Conservation (phyloP, 2,888 invertebrate species). For the Adelphocoris suturalis region DNA sequence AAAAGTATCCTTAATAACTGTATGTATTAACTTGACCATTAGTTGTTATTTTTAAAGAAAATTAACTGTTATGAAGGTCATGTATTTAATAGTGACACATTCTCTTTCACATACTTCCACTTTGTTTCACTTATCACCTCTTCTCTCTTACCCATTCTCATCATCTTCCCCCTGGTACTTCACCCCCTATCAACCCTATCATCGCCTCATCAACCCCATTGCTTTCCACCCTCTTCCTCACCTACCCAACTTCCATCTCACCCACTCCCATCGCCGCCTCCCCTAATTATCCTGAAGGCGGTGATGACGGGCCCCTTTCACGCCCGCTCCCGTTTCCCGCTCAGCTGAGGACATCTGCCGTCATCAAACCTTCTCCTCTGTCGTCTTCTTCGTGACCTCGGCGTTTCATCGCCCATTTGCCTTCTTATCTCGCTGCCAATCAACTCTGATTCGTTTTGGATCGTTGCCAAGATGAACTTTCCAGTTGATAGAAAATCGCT, state of each 20-base stretch:
- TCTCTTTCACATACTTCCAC: too few species aligned
- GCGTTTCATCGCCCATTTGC: not conserved
- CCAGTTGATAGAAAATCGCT: not conserved
- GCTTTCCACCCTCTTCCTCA: too few species aligned
- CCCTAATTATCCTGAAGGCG: conserved; percentile 1
- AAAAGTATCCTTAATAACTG: too few species aligned
- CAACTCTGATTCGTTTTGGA: not conserved
- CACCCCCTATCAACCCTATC: too few species aligned
- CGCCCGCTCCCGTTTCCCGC: conserved; percentile 19
- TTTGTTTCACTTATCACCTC: too few species aligned
- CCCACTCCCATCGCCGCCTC: not conserved
- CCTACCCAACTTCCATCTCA: not conserved
- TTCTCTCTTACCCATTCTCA: too few species aligned
- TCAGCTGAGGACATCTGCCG: not conserved
- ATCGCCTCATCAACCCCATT: too few species aligned
- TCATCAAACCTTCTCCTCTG: not conserved
- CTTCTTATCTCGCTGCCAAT: not conserved
- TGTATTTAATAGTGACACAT: too few species aligned
- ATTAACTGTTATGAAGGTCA: too few species aligned
- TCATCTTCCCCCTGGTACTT: too few species aligned
- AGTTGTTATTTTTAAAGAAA: too few species aligned
- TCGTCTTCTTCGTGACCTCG: not conserved
- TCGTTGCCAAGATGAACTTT: not conserved
- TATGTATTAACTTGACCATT: too few species aligned
- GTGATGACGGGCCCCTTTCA: conserved; percentile 11